A percentile compares a stretch with the other conserved stretches of the same genome.
phyloP scores from a whole-genome alignment of 2,113 vertebrate species.

The Toxotes jaculatrix region DNA sequence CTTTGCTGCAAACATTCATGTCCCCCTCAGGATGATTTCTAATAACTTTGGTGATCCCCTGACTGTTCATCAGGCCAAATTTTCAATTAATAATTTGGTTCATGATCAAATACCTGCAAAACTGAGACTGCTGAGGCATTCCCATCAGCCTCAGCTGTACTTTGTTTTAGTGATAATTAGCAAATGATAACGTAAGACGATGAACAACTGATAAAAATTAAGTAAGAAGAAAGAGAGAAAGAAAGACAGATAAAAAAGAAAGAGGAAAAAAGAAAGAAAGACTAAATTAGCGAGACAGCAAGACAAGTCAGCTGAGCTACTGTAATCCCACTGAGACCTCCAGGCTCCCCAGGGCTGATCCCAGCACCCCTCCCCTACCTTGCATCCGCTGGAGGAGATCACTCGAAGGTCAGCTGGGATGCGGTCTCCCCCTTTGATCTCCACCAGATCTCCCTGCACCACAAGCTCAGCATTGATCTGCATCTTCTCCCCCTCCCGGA shows the following conservation, averaged over 20 bases:
- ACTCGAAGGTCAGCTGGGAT: conserved; percentile 92
- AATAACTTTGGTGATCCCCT: not conserved
- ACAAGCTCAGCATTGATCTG: conserved; percentile 92
- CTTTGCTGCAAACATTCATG: not conserved
- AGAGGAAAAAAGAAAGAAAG: not conserved
- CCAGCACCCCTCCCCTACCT: conserved; percentile 78
- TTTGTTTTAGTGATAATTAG: not conserved
- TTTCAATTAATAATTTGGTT: not conserved
- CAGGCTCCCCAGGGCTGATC: not conserved
- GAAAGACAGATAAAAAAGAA: not conserved
- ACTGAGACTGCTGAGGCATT: not conserved
- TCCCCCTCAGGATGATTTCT: not conserved
- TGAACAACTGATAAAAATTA: not conserved
- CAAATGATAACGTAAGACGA: not conserved
- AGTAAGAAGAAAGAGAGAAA: not conserved
- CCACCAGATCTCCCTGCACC: conserved; percentile 93
- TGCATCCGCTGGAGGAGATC: conserved; percentile 89
- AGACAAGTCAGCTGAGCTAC: conserved; percentile 1
- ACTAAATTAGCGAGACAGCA: not conserved
- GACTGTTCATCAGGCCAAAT: not conserved
- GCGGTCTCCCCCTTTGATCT: conserved; percentile 94
- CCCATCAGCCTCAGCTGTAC: not conserved
- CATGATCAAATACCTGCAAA: not conserved
- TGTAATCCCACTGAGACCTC: conserved; percentile 23
- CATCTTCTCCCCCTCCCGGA: conserved; percentile 91